Evolutionary conservation across 2,888 invertebrate species (phyloP).

Genomic region (Amblyjoppa fuscipennis): DNA sequence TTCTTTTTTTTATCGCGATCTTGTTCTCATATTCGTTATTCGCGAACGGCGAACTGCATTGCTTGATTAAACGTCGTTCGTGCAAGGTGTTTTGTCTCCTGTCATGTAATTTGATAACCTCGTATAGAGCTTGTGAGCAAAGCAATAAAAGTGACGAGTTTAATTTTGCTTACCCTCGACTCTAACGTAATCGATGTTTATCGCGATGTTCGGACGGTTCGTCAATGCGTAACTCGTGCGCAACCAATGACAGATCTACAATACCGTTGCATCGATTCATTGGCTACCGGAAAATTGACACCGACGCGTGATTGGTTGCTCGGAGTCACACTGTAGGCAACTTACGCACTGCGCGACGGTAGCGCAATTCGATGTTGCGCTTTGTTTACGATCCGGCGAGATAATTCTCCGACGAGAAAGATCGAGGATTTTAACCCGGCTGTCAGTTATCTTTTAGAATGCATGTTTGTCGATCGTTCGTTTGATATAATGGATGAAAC

Average conservation of each 20-base stretch:
- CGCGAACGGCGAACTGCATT: neutral
- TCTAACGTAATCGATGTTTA: conserved; percentile 1
- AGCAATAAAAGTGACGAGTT: neutral
- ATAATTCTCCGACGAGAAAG: neutral
- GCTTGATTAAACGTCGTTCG: neutral
- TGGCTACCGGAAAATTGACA: neutral
- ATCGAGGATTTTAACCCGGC: neutral
- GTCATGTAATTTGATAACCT: conserved; percentile 9
- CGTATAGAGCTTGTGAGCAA: neutral
- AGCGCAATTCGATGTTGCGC: neutral
- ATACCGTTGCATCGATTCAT: neutral
- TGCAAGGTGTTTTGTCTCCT: neutral
- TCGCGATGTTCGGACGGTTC: conserved; percentile 17
- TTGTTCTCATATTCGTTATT: neutral
- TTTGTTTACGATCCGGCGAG: neutral
- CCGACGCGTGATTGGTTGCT: neutral
- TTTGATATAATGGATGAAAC: conserved; percentile 40
- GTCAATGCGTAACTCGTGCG: neutral
- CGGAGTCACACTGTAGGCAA: neutral
- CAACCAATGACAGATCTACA: neutral
- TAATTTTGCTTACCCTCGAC: neutral
- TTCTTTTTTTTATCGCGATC: neutral
- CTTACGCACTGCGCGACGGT: neutral
- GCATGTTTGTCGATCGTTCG: conserved; percentile 64
- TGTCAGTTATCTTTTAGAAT: neutral